phyloP scores from a whole-genome alignment of 2,888 invertebrate genomes.

The Achlya flavicornis region DNA sequence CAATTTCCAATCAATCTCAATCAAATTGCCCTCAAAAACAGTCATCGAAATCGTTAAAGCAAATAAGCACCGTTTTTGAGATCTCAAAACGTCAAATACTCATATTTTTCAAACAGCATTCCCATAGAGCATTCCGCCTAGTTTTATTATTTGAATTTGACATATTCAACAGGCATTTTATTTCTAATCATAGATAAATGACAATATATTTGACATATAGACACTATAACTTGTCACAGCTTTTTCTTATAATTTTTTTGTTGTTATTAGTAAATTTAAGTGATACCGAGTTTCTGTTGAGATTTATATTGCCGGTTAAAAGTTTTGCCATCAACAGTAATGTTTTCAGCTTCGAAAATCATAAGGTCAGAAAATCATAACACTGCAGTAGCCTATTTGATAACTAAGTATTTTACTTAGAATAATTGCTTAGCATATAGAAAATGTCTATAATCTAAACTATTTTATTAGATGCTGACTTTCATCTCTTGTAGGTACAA shows the following conservation, averaged over 20 bases:
- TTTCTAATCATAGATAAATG: no score
- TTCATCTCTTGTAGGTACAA: no score
- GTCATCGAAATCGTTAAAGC: no score
- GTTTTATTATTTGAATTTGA: background rate
- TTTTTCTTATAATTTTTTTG: background rate
- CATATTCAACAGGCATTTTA: no score
- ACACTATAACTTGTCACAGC: background rate
- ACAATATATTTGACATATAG: no score
- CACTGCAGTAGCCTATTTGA: slow-evolving; percentile 4
- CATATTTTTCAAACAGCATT: no score
- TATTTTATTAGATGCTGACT: background rate
- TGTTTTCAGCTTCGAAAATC: slow-evolving; percentile 56
- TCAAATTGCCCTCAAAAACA: no score
- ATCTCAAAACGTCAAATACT: no score
- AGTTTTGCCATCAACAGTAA: slow-evolving; percentile 25
- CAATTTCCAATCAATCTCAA: no score
- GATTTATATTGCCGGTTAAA: background rate
- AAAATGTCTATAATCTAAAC: background rate
- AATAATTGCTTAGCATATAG: no score
- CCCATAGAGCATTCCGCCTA: no score
- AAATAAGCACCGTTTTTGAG: no score
- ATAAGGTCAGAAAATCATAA: slow-evolving; percentile 57
- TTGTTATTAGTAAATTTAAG: slow-evolving; percentile 21
- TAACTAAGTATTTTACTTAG: slow-evolving; percentile 12
- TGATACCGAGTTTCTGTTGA: slow-evolving; percentile 10